Base-by-base conservation (phyloP, 2,113 vertebrate species). In the Struthidea cinerea region DNA sequence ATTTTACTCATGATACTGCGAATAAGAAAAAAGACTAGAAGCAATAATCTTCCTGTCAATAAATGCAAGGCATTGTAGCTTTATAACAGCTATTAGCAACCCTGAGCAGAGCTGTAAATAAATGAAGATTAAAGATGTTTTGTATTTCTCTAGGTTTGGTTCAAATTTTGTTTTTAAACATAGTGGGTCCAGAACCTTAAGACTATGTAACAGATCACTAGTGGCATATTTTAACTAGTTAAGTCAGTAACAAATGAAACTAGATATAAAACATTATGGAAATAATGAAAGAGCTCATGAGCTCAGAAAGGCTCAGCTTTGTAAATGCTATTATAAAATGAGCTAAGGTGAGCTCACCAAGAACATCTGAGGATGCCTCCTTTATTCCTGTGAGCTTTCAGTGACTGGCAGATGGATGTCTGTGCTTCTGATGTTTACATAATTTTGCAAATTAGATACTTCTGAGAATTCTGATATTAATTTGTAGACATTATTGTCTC, bases 41-140 rank as follows among this genome's bases (percentile, higher is more conserved):
- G 91, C 67, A 97, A 94, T 97, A 97, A 97, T 97, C 87, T 95
- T 81, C 53, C 83, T 87, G 87, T 97, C 94, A 95, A 96, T 97
- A 98, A 97, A 96, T 89, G 78, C 74, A 97, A 95, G 96, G 33
- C 88, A 92, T 89, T 93, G 59, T 94, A 97, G 74, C 92, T 97
- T 97, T 95, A 80, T 96, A 97, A 95, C 65, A 96, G 46, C 76
- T 87, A 94, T 96, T 96, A 94, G 42, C 60, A 89, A 78, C 69
- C 70, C 93, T 91, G 77, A 90, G 60, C 37, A 92, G 75, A 80
- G 57, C 60, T 21, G 9, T 92, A 92, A 94, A 93, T 87, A 82
- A 97, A 80, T 27, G 67, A 94, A 94, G 52, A 67, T 68, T 90
- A 86, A 93, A 93, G 10, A 17, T 90, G 52, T 47, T 71, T 88